Conservation (phyloP, 2,113 vertebrate species). For the Gadus macrocephalus region DNA sequence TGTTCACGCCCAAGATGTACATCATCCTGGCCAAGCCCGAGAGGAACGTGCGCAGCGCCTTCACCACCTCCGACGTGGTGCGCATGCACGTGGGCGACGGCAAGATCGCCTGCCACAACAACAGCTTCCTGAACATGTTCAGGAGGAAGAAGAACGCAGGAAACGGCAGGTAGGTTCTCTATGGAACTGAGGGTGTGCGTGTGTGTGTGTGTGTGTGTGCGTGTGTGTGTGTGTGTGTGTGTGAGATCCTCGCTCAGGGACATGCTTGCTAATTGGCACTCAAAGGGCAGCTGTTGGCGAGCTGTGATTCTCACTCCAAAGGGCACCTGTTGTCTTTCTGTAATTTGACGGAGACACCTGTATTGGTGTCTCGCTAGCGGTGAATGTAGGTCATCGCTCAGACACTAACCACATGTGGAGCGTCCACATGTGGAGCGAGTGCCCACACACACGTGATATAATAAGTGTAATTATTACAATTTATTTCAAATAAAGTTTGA, state of each 20-base stretch:
- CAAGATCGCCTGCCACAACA: constrained; percentile 90
- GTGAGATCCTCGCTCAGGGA: constrained; percentile 51
- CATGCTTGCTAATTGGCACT: constrained; percentile 43
- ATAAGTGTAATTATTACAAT: no score
- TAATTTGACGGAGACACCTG: constrained; percentile 43
- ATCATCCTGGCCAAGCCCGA: constrained; percentile 97
- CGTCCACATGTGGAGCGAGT: constrained; percentile 45
- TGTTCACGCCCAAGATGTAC: constrained; percentile 99
- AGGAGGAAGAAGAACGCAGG: constrained; percentile 92
- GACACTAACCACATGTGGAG: constrained; percentile 51
- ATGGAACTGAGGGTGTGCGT: constrained; percentile 38
- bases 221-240: constrained; percentile 24
- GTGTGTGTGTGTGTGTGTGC: constrained; percentile 28
- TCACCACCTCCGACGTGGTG: constrained; percentile 96
- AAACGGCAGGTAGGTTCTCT: constrained; percentile 84
- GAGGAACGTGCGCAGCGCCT: constrained; percentile 95
- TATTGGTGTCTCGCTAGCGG: constrained; percentile 39
- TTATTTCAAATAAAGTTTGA: no score
- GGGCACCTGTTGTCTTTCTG: constrained; percentile 53
- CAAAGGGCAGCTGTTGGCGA: constrained; percentile 54
- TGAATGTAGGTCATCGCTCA: constrained; percentile 59
- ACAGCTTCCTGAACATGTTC: constrained; percentile 94
- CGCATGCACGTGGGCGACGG: constrained; percentile 98
- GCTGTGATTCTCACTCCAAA: constrained; percentile 11
- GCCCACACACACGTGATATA: constrained; percentile 41